phyloP scores from a whole-genome alignment of 2,113 vertebrate genomes.

The Chascanopsetta lugubris region DNA sequence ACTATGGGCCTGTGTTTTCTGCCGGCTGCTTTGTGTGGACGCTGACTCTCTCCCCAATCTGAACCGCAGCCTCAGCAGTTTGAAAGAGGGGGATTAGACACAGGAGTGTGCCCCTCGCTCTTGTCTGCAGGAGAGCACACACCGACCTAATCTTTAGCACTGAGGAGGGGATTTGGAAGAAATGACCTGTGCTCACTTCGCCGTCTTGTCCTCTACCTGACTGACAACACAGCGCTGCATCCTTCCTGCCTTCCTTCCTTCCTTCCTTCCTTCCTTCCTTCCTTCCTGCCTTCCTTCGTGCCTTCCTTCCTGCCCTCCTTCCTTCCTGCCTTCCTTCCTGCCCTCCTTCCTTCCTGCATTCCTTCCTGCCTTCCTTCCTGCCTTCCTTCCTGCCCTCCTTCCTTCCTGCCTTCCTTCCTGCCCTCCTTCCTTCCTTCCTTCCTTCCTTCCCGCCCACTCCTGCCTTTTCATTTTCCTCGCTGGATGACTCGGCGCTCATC shows the following conservation, averaged over 20 bases:
- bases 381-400: slow-evolving; percentile 36
- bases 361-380: slow-evolving; percentile 45
- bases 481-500: slow-evolving; percentile 58
- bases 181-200: slow-evolving; percentile 67
- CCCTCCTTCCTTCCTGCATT: slow-evolving; percentile 38
- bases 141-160: slow-evolving; percentile 64
- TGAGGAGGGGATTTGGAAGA: slow-evolving; percentile 69
- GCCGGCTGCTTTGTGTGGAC: slow-evolving; percentile 47
- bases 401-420: slow-evolving; percentile 41
- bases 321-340: slow-evolving; percentile 39
- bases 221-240: slow-evolving; percentile 40
- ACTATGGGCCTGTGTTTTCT: slow-evolving; percentile 51
- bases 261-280: slow-evolving; percentile 42
- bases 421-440: too few relatives aligned
- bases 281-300: slow-evolving; percentile 40
- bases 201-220: slow-evolving; percentile 27
- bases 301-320: slow-evolving; percentile 36
- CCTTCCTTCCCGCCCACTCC: slow-evolving; percentile 41
- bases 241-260: slow-evolving; percentile 41
- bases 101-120: slow-evolving; percentile 58
- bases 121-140: slow-evolving; percentile 53
- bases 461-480: slow-evolving; percentile 39
- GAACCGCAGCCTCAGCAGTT: slow-evolving; percentile 69
- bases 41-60: slow-evolving; percentile 50
- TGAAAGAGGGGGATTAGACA: slow-evolving; percentile 72